phyloP scores from a whole-genome alignment of 92 coral and sea anemone species.

The Galaxea fascicularis region DNA sequence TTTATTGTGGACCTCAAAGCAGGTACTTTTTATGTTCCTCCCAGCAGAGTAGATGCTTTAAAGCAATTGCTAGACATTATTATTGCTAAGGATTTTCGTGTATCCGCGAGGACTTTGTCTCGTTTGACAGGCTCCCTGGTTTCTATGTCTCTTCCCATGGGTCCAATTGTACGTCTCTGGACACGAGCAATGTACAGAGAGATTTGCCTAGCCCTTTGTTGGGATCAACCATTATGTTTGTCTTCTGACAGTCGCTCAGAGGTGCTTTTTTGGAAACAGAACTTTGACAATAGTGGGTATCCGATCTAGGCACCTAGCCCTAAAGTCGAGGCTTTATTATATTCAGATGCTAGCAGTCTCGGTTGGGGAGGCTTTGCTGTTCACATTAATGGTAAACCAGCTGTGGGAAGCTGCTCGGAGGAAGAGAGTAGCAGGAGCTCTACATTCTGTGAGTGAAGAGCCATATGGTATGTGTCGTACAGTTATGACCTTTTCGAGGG shows the following conservation, averaged over 20 bases:
- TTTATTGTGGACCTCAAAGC: constrained; percentile 64
- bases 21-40: constrained; percentile 58
- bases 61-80: constrained; percentile 27
- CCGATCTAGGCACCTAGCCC: constrained; percentile 69
- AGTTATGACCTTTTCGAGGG: constrained; percentile 41
- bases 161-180: constrained; percentile 67
- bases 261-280: constrained; percentile 43
- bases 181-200: constrained; percentile 58
- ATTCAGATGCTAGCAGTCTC: constrained; percentile 69
- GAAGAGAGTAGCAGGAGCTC: constrained; percentile 65
- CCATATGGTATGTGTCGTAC: constrained; percentile 53
- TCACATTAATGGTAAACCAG: constrained; percentile 66
- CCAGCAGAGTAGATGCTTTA: constrained; percentile 23
- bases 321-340: constrained; percentile 51
- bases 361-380: too few relatives aligned
- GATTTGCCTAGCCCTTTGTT: constrained; percentile 34
- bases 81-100: constrained; percentile 39
- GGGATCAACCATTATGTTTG: constrained; percentile 36
- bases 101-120: neutral
- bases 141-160: constrained; percentile 68
- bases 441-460: constrained; percentile 72
- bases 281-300: constrained; percentile 41
- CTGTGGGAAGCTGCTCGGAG: constrained; percentile 68
- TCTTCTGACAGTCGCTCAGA: constrained; percentile 48
- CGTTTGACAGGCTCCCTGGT: neutral